These are phyloP conservation scores for Drosophila vallismaia DNA, from an alignment of 2,888 invertebrate genomes.

Conservation along the genomic window DNA sequence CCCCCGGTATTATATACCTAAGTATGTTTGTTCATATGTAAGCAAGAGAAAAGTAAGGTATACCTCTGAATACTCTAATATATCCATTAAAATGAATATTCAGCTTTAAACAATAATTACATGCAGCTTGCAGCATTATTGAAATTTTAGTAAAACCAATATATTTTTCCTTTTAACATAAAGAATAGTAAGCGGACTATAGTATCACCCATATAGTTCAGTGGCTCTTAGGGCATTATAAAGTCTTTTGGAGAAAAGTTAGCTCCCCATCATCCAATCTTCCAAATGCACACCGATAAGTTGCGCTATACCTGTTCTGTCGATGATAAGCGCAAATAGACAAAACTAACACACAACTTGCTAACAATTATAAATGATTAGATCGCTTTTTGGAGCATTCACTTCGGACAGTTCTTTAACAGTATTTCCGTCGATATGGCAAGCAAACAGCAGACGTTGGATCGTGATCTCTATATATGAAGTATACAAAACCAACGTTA, in stretches of 20 bases:
- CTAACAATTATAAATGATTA: conserved; percentile 78
- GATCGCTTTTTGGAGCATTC: conserved; percentile 78
- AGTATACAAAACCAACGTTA: neutral
- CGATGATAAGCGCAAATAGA: conserved; percentile 77
- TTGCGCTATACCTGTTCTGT: conserved; percentile 53
- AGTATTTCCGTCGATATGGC: conserved; percentile 55
- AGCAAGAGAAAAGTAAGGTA: neutral
- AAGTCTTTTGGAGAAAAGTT: neutral
- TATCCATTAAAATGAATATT: neutral
- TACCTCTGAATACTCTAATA: neutral
- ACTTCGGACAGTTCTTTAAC: conserved; percentile 72
- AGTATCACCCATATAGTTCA: neutral
- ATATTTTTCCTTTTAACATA: too few relatives aligned
- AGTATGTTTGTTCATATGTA: neutral
- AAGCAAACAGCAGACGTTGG: neutral
- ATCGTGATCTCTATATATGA: neutral
- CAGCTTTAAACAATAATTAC: too few relatives aligned
- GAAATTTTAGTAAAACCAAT: too few relatives aligned
- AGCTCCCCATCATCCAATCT: conserved; percentile 27
- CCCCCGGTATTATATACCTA: neutral
- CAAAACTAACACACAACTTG: conserved; percentile 74
- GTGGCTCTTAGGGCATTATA: conserved; percentile 5
- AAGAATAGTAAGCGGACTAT: too few relatives aligned
- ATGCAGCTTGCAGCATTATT: neutral
- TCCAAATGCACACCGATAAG: conserved; percentile 49